Conservation (phyloP, 2,888 invertebrate genomes). For the Leptura quadrifasciata region DNA sequence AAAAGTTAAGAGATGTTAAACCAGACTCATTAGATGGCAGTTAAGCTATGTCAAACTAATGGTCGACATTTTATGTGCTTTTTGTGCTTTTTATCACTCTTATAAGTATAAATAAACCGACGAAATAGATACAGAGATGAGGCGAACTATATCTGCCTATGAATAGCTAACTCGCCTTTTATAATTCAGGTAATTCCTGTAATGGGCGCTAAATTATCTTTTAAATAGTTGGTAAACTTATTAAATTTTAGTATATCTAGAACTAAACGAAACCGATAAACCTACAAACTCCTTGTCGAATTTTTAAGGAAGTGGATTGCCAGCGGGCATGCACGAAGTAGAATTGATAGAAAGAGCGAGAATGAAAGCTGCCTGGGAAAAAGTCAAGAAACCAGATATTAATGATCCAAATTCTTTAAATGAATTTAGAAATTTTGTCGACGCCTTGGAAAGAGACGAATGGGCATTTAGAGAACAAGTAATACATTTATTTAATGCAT, state of each 20-base stretch:
- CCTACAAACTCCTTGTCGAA: background rate
- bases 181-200: no score
- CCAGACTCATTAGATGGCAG: no score
- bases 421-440: slow-evolving; percentile 80
- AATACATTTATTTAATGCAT: slow-evolving; percentile 17
- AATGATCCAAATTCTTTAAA: slow-evolving; percentile 77
- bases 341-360: slow-evolving; percentile 83
- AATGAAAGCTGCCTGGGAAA: slow-evolving; percentile 80
- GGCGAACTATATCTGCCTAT: no score
- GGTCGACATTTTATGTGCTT: no score
- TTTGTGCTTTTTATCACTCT: no score
- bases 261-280: background rate
- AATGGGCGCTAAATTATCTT: no score
- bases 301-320: slow-evolving; percentile 76
- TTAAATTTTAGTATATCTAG: background rate
- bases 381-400: slow-evolving; percentile 76
- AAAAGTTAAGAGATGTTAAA: no score
- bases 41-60: no score
- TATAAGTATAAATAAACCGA: no score
- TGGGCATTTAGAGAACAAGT: slow-evolving; percentile 89
- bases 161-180: no score
- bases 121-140: no score
- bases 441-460: slow-evolving; percentile 87
- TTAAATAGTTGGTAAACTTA: background rate
- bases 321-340: slow-evolving; percentile 79